Evolutionary conservation across 2,888 invertebrate species (phyloP), one percentile per base, ranked within the genome.

Genomic region (Sinhomidia bicolor): DNA sequence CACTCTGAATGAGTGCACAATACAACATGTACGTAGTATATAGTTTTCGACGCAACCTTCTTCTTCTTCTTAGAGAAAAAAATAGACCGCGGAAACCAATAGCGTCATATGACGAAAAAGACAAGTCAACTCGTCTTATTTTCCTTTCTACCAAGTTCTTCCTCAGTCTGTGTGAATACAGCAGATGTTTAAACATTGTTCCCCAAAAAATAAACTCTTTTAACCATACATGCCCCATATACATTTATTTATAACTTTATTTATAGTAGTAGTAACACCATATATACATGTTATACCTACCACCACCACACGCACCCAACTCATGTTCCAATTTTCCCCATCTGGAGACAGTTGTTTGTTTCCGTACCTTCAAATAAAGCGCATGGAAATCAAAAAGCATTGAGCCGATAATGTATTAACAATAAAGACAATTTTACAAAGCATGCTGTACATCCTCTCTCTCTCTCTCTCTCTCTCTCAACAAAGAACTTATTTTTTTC

Each of bases 151-250:
- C 51, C n/a, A n/a, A 20, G 17, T 76, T 29, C 14, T 76, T 74
- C 1, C 62, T 44, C 44, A 62, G 26, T 17, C 71, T 80, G 68
- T 71, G 79, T 80, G 86, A 80, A 86, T 68, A 57, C 71, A 57
- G 54, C 86, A 86, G 86, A 86, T 86, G 86, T 86, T 74, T 26
- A 82, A 54, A 82, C 32, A 65, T 44, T 65, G 36, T 44, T 74
- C 62, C 62, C n/a, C 76, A 51, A 3, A 54, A 51, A 29, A 51
- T 9, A 23, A 76, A 26, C 6, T 26, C n/a, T n/a, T n/a, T n/a
- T 74, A 29, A 26, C 47, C 17, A 29, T 47, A 23, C 9, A 23
- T n/a, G 26, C 17, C 57, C 5, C 14, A 2, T 65, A 32, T 68
- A 51, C 36, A 57, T 41, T 62, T 12, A 14, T 47, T 47, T 26